Percentiles rank a stretch among this genome's conserved stretches.
These are phyloP conservation scores for Microplitis manilae DNA, from an alignment of 2,888 invertebrate genomes.

Conservation along the genomic window DNA sequence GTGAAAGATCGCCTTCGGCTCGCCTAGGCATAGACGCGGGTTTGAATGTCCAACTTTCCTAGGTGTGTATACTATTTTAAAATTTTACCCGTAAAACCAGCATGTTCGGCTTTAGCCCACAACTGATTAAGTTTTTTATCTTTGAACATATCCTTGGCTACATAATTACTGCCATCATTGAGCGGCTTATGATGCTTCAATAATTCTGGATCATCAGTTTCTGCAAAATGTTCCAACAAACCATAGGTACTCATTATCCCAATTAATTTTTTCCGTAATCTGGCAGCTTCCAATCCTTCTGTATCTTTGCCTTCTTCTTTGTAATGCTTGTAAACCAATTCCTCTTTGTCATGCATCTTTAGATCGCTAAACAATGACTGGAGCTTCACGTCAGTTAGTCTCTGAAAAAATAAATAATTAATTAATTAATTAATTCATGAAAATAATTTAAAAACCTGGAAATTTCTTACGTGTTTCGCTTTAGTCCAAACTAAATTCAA, in stretches of 20 bases:
- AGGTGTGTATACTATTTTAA: not conserved
- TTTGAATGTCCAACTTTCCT: too few species aligned
- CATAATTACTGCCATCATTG: conserved; percentile 67
- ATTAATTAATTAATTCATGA: not conserved
- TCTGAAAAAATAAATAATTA: conserved; percentile 72
- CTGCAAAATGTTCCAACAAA: conserved; percentile 85
- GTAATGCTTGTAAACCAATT: conserved; percentile 86
- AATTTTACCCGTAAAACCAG: conserved; percentile 82
- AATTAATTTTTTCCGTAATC: conserved; percentile 83
- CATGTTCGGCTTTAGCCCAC: conserved; percentile 90
- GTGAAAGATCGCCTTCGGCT: too few species aligned
- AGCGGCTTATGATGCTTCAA: conserved; percentile 75
- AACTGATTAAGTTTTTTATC: conserved; percentile 92
- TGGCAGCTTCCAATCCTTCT: conserved; percentile 88
- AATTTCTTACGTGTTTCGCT: conserved; percentile 83
- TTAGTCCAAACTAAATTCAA: conserved; percentile 91
- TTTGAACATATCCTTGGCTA: conserved; percentile 83
- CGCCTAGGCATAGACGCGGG: too few species aligned
- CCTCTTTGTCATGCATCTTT: conserved; percentile 94
- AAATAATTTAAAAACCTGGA: not conserved
- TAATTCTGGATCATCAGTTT: conserved; percentile 76
- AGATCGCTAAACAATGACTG: conserved; percentile 90
- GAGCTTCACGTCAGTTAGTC: conserved; percentile 86
- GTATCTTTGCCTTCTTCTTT: conserved; percentile 89
- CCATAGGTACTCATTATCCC: conserved; percentile 87